These are phyloP conservation scores for Sylvilagus floridanus DNA, from an alignment of 2,797 vertebrate genomes.

Conservation along the genomic window DNA sequence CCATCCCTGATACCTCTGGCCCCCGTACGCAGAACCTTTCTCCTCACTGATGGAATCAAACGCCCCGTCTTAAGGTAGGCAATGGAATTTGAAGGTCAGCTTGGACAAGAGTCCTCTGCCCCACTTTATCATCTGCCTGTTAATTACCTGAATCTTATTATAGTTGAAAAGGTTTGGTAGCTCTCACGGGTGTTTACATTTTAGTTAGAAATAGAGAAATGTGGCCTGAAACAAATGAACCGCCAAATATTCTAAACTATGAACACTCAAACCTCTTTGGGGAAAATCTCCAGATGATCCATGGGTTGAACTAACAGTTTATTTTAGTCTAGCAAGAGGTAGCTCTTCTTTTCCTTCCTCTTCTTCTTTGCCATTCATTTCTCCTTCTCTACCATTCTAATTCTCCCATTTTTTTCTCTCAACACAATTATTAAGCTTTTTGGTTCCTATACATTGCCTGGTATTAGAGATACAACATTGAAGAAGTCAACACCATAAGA, in stretches of 20 bases:
- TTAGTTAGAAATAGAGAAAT: not conserved
- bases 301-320: not conserved
- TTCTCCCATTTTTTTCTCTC: not conserved
- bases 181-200: not conserved
- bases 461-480: not conserved
- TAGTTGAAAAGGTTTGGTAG: not conserved
- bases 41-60: not conserved
- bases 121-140: not conserved
- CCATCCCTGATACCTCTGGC: not conserved
- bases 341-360: not conserved
- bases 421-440: not conserved
- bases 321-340: not conserved
- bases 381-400: too few relatives aligned
- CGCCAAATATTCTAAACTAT: not conserved
- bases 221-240: not conserved
- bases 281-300: not conserved
- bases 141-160: not conserved
- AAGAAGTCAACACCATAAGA: not conserved
- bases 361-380: not conserved
- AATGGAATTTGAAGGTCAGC: not conserved
- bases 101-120: not conserved
- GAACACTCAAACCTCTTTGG: not conserved
- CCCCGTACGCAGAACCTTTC: not conserved
- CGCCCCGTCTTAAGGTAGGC: not conserved
- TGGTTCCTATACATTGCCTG: not conserved